Conservation (phyloP, 2,113 vertebrate species). For the Melospiza melodia region DNA sequence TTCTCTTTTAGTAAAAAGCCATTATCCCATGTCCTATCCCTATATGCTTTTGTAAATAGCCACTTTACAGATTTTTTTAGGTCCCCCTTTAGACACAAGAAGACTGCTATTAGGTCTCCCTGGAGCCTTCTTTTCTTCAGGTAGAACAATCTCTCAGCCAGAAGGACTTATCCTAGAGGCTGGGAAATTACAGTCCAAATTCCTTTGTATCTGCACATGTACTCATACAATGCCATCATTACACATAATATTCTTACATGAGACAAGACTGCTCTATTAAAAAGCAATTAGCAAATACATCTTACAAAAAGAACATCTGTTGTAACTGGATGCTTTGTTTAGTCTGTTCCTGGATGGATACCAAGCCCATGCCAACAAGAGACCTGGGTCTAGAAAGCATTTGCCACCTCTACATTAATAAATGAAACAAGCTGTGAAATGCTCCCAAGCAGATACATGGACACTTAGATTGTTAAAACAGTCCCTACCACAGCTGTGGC, state of each 20-base stretch:
- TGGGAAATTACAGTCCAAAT: background rate
- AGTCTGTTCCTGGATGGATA: background rate
- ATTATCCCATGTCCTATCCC: background rate
- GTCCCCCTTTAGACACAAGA: background rate
- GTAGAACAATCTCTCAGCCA: background rate
- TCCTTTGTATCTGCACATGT: background rate
- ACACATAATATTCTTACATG: background rate
- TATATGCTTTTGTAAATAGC: background rate
- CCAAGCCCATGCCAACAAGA: background rate
- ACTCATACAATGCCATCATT: background rate
- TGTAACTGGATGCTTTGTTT: background rate
- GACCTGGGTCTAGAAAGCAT: background rate
- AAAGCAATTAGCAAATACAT: background rate
- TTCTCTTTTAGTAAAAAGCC: background rate
- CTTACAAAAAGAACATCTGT: background rate
- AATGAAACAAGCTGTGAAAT: background rate
- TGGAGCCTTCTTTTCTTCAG: background rate
- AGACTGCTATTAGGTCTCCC: background rate
- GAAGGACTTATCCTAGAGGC: background rate
- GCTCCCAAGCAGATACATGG: background rate
- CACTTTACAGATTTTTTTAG: background rate
- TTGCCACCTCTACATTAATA: background rate
- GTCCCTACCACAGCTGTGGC: background rate
- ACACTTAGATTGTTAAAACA: background rate
- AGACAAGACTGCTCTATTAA: background rate